These are phyloP conservation scores for Aphelenchoides fujianensis DNA, from an alignment of 1,140 invertebrate species.

Conservation along the genomic window DNA sequence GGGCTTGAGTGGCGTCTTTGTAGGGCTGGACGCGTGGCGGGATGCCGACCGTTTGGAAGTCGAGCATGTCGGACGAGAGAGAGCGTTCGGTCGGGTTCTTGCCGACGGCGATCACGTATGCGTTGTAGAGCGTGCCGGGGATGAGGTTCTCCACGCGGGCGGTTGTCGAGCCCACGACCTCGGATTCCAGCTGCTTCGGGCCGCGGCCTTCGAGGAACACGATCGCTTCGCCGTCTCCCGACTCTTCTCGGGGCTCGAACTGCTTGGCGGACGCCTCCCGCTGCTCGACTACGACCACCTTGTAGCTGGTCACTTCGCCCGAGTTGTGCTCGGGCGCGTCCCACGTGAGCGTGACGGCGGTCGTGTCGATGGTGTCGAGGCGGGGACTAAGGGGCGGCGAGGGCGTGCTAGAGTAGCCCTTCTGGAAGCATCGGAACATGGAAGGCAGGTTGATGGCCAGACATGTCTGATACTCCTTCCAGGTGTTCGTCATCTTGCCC, in stretches of 20 bases:
- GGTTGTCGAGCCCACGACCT: neutral
- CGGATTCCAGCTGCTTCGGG: neutral
- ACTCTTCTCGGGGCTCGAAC: neutral
- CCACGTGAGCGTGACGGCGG: slow-evolving; percentile 24
- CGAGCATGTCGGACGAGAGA: slow-evolving; percentile 26
- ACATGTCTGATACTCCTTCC: slow-evolving; percentile 41
- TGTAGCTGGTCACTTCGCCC: slow-evolving; percentile 20
- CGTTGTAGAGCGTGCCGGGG: slow-evolving; percentile 34
- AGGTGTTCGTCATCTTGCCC: neutral
- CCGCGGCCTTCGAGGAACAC: neutral
- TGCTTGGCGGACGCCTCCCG: neutral
- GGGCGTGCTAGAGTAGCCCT: slow-evolving; percentile 34
- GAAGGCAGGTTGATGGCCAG: slow-evolving; percentile 32
- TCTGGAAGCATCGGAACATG: slow-evolving; percentile 40
- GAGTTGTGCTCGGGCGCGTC: slow-evolving; percentile 24
- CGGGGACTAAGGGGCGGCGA: slow-evolving; percentile 20
- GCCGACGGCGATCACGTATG: slow-evolving; percentile 24
- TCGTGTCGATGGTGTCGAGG: slow-evolving; percentile 24
- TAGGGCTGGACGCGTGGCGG: slow-evolving; percentile 27
- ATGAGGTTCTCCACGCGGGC: slow-evolving; percentile 10
- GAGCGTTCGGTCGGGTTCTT: slow-evolving; percentile 12
- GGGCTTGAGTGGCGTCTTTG: slow-evolving; percentile 25
- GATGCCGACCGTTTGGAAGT: slow-evolving; percentile 38
- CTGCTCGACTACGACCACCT: slow-evolving; percentile 18
- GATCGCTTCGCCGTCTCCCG: neutral